phyloP scores from a whole-genome alignment of 2,888 invertebrate genomes.

The Cephus runcator region DNA sequence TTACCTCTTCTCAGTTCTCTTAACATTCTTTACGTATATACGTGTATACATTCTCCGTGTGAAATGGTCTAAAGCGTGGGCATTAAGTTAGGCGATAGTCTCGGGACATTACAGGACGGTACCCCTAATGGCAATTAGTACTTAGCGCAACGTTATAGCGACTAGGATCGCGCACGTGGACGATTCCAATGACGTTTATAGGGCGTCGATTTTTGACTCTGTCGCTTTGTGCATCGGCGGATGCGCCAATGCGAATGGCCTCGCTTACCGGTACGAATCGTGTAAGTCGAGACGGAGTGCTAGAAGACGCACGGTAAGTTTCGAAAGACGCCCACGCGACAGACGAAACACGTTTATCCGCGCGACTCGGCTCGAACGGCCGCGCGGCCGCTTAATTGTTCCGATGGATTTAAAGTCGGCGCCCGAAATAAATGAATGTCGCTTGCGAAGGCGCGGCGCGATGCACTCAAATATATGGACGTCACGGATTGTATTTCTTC shows the following conservation, averaged over 20 bases:
- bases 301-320: slow-evolving; percentile 19
- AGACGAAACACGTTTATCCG: slow-evolving; percentile 6
- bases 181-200: not conserved
- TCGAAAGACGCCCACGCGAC: slow-evolving; percentile 24
- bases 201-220: not conserved
- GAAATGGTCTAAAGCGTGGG: not conserved
- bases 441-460: slow-evolving; percentile 28
- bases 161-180: not conserved
- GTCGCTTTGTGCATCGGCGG: not conserved
- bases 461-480: slow-evolving; percentile 23
- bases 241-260: not conserved
- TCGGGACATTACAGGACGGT: not conserved
- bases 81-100: not conserved
- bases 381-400: slow-evolving; percentile 44
- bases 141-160: not conserved
- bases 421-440: slow-evolving; percentile 44
- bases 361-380: not conserved
- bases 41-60: not conserved
- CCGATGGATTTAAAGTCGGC: slow-evolving; percentile 47
- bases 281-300: slow-evolving; percentile 20
- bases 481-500: slow-evolving; percentile 38
- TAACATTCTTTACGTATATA: not conserved
- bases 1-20: not conserved
- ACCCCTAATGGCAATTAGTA: not conserved
- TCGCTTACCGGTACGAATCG: slow-evolving; percentile 4